Evolutionary conservation across 1,140 invertebrate species (phyloP), one percentile per base, ranked within the genome.

Genomic region (Neomicropteryx cornuta): DNA sequence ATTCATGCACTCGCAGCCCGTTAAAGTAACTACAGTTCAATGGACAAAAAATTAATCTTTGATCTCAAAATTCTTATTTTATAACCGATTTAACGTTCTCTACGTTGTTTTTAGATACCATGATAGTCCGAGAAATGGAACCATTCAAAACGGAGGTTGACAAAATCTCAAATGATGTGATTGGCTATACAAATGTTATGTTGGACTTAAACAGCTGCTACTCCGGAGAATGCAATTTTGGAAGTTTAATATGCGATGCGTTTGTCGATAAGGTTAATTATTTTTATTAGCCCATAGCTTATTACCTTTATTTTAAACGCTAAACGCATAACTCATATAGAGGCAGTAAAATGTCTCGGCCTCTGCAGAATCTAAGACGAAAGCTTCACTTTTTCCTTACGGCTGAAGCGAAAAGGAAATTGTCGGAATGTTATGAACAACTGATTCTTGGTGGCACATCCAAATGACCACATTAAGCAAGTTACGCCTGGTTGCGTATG

Each of bases 201-300:
- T 59, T 83, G 2, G 65, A 66, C 16, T 68, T 72, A 20, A 53
- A 54, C 4, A 52, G 60, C 4, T 87, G 83, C 48, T 51, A 65
- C 21, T 43, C 49, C 2, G 51, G 53, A 0, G 84, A 88, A 57
- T 88, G 84, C 48, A 85, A 80, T 43, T 49, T 88, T 28, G 85
- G 83, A 24, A 84, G 81, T 56, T 73, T 83, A 43, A 70, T 82
- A 18, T 73, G 79, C 4, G 82, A 87, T 48, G 74, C 77, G 0
- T 74, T 82, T 53, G 63, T 85, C 1, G 66, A 79, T 49, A 75
- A 77, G 48, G 61, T 64, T 33, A 38, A 27, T 22, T 37, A 11
- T 19, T 19, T 35, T 14, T 35, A 35, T 11, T n/a, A n/a, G n/a
- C n/a, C n/a, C n/a, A n/a, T n/a, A n/a, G n/a, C n/a, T n/a, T n/a